Percentiles rank a stretch among this genome's conserved stretches.
Conservation (phyloP, 1,140 invertebrate genomes). For the Tetragonula clypearis region DNA sequence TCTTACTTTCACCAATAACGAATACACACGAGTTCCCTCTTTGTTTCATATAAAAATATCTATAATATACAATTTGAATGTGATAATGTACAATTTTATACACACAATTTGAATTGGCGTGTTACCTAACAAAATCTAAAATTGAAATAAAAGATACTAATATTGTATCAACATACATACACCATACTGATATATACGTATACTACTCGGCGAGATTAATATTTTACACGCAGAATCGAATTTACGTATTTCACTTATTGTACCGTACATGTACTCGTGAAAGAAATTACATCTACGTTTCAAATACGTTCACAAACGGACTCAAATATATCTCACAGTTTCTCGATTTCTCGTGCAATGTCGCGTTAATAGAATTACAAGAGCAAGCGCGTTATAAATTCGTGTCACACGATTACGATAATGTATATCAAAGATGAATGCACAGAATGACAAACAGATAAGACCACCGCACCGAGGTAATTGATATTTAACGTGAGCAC, state of each 20-base stretch:
- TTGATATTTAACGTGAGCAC: background rate
- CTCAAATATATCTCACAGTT: background rate
- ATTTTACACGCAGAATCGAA: too few species aligned
- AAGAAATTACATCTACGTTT: background rate
- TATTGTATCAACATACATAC: too few species aligned
- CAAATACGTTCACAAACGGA: background rate
- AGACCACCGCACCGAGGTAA: background rate
- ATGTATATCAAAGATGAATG: background rate
- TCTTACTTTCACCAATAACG: background rate
- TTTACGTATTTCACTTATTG: too few species aligned
- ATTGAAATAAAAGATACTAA: background rate
- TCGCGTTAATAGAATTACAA: background rate
- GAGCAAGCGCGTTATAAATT: background rate
- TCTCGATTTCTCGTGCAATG: too few species aligned
- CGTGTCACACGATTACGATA: background rate
- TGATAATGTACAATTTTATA: background rate
- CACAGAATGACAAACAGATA: constrained; percentile 11
- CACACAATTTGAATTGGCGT: background rate
- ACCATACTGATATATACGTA: too few species aligned
- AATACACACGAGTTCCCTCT: background rate
- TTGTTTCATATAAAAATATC: background rate
- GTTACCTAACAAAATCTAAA: background rate
- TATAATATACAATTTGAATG: background rate
- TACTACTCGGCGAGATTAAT: too few species aligned
- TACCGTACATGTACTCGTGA: background rate